Evolutionary conservation across 2,797 vertebrate genomes (phyloP), one percentile per base, ranked within the genome.

Genomic region (Todus mexicanus): DNA sequence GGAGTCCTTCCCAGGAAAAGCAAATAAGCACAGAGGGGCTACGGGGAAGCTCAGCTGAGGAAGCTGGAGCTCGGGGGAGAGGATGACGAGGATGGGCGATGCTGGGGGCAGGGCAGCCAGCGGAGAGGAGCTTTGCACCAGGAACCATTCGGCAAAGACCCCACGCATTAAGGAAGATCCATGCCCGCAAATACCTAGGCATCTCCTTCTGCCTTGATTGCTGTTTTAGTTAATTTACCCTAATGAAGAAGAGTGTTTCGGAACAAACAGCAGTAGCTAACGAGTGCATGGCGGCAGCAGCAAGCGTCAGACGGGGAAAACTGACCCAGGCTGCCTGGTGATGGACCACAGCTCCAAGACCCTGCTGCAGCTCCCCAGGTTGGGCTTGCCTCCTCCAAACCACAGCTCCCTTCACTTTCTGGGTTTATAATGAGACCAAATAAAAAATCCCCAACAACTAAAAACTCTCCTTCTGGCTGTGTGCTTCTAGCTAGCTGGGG

Each of bases 191-290:
- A 77, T 33, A 91, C 54, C 68, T 71, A 65, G 50, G 37, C 45
- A 26, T 78, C 83, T 68, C 53, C 73, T 81, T 51, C 85, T 13
- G 64, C 31, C 54, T 84, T 45, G 83, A 80, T 75, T 87, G 87
- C 80, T 87, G 64, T 92, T 95, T 95, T 51, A 90, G 89, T 63
- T 89, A 74, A 77, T 95, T 91, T 69, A 63, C 45, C n/a, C 89
- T 80, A 80, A 93, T 77, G 87, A 92, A 90, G 80, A 84, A 69
- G 56, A 84, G 43, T 91, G 95, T 91, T 95, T 78, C 9, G 7
- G 80, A 91, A 93, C 91, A 96, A 93, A 87, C 87, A 87, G 53
- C 14, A 29, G 38, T 90, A 82, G 75, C 72, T 92, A 80, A 82
- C 86, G 70, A 74, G 42, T 12, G 1, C 9, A 10, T 6, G 48